Evolutionary conservation across 2,797 vertebrate genomes (phyloP), one percentile per base, ranked within the genome.

Genomic region (Leptatherina wallacei): DNA sequence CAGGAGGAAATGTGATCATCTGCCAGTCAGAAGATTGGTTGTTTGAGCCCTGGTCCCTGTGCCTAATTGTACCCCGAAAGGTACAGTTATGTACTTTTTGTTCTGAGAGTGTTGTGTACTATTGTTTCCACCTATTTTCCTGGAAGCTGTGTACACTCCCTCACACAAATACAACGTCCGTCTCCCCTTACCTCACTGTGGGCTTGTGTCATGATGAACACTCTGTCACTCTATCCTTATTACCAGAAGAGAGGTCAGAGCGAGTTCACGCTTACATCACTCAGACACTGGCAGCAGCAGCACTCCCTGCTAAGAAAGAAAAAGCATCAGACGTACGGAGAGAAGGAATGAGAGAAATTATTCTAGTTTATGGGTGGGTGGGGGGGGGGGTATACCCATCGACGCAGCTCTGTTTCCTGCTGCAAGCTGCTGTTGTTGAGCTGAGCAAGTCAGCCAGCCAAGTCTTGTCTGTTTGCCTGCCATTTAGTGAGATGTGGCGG

Each of bases 191-290:
- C 77, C 65, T 88, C 78, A 69, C 47, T 76, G 83, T 83, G 33
- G 54, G 60, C 78, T 73, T 56, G 68, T 90, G 85, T 89, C 86
- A 73, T 62, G 68, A 89, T 83, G 86, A 89, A 88, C 86, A 74
- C 82, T 85, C 62, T 84, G 82, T 88, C 85, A 81, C 81, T 90
- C 82, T 67, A 83, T 92, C 81, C 84, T 88, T 90, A 89, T 92
- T 91, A 88, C 85, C 70, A 83, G 75, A 66, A 47, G 74, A 87
- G 81, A 93, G 84, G 83, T 91, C 89, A 89, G 73, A 18, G 75
- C 56, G 51, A 91, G 90, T 90, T 92, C 89, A 87, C 74, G 61
- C 80, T 89, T 89, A 81, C 88, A 91, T 91, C 89, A 90, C 87
- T 89, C 83, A 81, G 75, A 77, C 67, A 72, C 68, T 75, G 89